Evolutionary conservation across 2,888 invertebrate genomes (phyloP), one percentile per base, ranked within the genome.

Genomic region (Pharmacophagus antenor): DNA sequence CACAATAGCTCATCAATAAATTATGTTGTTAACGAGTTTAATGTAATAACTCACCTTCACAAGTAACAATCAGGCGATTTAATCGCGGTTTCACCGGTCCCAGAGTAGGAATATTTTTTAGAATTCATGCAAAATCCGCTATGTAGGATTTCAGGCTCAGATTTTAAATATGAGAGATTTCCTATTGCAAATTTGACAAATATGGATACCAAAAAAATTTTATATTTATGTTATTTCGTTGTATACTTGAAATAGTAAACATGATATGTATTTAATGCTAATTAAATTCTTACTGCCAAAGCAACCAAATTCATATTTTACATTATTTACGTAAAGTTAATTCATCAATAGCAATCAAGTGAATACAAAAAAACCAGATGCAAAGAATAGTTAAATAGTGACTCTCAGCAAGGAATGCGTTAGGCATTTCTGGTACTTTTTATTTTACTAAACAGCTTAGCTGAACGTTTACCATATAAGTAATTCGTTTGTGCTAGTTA

Each of bases 31-130:
- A 54, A 54, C 48, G 44, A 42, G 22, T 44, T 66, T 72, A 77
- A 78, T 73, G 77, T 68, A 70, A 82, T 84, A 82, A 82, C 74
- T 84, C 76, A 82, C 72, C 68, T 63, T 69, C 66, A 70, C 74
- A 71, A 77, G 73, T 73, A 73, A 74, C 73, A 73, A 79, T 80
- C 79, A 80, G 80, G 73, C 76, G 77, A 75, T 76, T 71, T 72
- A 69, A 71, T 74, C 72, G 68, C 73, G 71, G 74, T 76, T 74
- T 77, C 77, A 77, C 73, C 73, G 44, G 27, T 42, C 55, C 23
- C 67, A 73, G 68, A 76, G 70, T 70, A 73, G 70, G 79, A 77
- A 74, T 81, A 77, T 77, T 79, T 59, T 31, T 44, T 76, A 74
- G 25, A 42, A 31, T 47, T 31, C n/a, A 21, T 20, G 31, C 49